phyloP scores from a whole-genome alignment of 2,888 invertebrate species.

The Netelia fuscicornis region DNA sequence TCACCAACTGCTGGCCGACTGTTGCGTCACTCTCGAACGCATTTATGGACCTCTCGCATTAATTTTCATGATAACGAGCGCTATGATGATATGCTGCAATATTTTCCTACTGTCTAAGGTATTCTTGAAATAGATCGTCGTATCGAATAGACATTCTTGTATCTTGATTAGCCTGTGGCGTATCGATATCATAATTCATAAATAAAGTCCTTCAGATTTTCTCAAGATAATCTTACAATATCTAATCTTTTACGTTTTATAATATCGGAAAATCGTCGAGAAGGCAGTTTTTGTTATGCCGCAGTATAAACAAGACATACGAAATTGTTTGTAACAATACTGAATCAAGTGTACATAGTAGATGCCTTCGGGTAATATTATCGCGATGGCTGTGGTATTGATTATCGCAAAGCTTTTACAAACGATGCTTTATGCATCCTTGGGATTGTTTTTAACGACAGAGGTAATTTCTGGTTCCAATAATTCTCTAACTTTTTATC shows the following conservation, averaged over 20 bases:
- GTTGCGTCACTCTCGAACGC: conserved; percentile 67
- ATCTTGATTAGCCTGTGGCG: no score
- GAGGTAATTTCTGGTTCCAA: conserved; percentile 18
- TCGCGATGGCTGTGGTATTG: conserved; percentile 6
- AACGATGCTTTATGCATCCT: conserved; percentile 62
- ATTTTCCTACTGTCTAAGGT: conserved; percentile 75
- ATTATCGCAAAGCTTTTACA: conserved; percentile 59
- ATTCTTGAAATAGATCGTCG: neutral
- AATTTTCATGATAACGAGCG: conserved; percentile 72
- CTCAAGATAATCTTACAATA: no score
- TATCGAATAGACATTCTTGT: no score
- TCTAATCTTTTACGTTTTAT: neutral
- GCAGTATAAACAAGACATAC: no score
- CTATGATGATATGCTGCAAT: conserved; percentile 73
- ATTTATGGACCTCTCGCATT: conserved; percentile 74
- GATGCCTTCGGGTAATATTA: conserved; percentile 18
- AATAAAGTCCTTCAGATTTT: no score
- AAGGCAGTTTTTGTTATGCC: neutral
- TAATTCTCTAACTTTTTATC: neutral
- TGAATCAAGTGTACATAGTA: conserved; percentile 7
- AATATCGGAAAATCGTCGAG: no score
- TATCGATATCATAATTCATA: no score
- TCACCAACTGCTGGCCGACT: conserved; percentile 67
- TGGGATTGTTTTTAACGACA: conserved; percentile 52
- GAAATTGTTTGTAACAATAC: neutral